Base-by-base conservation (phyloP, 2,888 invertebrate species). In the Rhingia campestris region DNA sequence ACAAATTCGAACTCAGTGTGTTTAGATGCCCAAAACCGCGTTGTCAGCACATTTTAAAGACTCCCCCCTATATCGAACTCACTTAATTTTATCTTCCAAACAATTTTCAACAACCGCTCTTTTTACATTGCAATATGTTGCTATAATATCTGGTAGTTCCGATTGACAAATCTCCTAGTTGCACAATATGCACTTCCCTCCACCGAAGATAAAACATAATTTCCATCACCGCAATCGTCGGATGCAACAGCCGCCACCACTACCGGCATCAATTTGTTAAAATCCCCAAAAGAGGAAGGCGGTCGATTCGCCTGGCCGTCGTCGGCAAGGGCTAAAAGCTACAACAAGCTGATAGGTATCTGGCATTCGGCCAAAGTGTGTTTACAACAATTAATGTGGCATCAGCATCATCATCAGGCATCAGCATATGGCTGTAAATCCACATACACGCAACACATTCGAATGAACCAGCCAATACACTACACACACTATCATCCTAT, bases 371-470 rank as follows among this genome's bases (percentile, higher is more conserved):
- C 81, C 81, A 76, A 76, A 67, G 6, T 76, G 39, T 81, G 66
- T 67, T 81, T 72, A 76, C 72, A 76, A 61, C 66, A 54, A 81
- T 72, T 72, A 81, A 76, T 72, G 66, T 49, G 64, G 76, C 75
- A 70, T 70, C 74, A 74, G 69, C 54, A 54, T 69, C 45, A 69
- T 45, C 33, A 54, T 33, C 43, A 61, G 39, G 14, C 9, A 22
- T 41, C 49, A 58, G 54, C 64, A 56, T 56, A 49, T 45, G 61
- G 2, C 22, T 37, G 70, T 49, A 70, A 39, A 58, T 22, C 22
- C 49, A 79, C 53, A 41, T 33, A 22, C 14, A 22, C 39, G 35
- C 41, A 70, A 12, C 12, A 14, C 53, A 39, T 43, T 22, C 22
- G 22, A 22, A 22, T 22, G 22, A 53, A 9, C 9, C 41, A 53